Percentiles rank a stretch among this genome's conserved stretches.
These are phyloP conservation scores for Himantopus leucocephalus DNA, from an alignment of 2,113 vertebrate genomes.

Conservation along the genomic window DNA sequence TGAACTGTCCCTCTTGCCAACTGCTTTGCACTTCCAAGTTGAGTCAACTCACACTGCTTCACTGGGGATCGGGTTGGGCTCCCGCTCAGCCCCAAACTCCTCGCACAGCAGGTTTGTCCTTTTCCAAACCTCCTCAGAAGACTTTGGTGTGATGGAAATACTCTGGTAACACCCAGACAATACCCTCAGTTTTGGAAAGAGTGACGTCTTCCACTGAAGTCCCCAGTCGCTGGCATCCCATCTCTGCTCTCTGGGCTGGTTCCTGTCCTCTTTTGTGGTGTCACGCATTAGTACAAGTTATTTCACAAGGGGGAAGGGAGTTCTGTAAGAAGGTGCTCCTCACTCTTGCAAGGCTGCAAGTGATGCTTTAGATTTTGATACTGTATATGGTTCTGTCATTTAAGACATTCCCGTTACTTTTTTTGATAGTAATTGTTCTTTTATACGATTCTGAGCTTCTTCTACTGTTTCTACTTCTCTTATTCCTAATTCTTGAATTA, in stretches of 20 bases:
- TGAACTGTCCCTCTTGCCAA: not conserved
- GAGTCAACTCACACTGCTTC: not conserved
- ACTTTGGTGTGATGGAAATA: not conserved
- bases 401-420: not conserved
- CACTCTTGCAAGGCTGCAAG: not conserved
- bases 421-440: rapidly evolving
- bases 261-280: rapidly evolving
- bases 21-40: not conserved
- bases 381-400: not conserved
- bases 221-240: not conserved
- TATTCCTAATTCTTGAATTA: not conserved
- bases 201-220: rapidly evolving
- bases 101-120: not conserved
- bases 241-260: not conserved
- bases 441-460: not conserved
- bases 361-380: not conserved
- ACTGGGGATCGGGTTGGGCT: not conserved
- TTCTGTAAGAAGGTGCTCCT: not conserved
- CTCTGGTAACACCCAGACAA: not conserved
- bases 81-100: not conserved
- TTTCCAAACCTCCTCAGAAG: not conserved
- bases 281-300: rapidly evolving
- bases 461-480: not conserved
- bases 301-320: rapidly evolving
- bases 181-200: not conserved